phyloP scores from a whole-genome alignment of 2,113 vertebrate genomes.

The Phalacrocorax pelagicus region DNA sequence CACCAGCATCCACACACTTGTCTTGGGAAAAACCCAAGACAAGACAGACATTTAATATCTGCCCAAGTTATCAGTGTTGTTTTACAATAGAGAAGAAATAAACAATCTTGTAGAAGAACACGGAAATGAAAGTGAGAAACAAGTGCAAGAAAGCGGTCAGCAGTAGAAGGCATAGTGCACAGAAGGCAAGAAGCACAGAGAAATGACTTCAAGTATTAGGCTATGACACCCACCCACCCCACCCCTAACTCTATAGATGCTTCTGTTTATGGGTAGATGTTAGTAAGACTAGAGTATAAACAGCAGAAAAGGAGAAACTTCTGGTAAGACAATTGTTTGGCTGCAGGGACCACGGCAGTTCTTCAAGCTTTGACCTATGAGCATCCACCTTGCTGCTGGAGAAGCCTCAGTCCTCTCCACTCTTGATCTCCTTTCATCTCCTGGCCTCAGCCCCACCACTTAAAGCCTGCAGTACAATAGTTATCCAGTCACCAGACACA shows the following conservation, averaged over 20 bases:
- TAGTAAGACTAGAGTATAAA: background rate
- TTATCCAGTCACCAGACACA: background rate
- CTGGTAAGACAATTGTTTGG: background rate
- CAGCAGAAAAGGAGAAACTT: background rate
- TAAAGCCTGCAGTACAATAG: slow-evolving; percentile 16
- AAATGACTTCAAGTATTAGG: background rate
- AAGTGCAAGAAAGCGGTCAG: background rate
- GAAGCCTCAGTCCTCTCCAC: background rate
- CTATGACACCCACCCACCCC: background rate
- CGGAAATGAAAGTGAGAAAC: background rate
- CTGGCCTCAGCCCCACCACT: slow-evolving; percentile 9
- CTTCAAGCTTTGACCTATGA: background rate
- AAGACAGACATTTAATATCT: background rate
- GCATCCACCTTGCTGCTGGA: background rate
- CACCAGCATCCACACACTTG: background rate
- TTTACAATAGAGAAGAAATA: background rate
- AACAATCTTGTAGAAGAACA: background rate
- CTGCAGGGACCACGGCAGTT: background rate
- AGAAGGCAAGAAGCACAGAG: background rate
- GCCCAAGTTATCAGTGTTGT: background rate
- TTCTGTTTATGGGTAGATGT: background rate
- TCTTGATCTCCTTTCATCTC: slow-evolving; percentile 46
- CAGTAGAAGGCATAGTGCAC: background rate
- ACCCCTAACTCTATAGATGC: background rate
- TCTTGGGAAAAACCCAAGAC: background rate